phyloP scores from a whole-genome alignment of 2,888 invertebrate species.

The Elysia crispata region DNA sequence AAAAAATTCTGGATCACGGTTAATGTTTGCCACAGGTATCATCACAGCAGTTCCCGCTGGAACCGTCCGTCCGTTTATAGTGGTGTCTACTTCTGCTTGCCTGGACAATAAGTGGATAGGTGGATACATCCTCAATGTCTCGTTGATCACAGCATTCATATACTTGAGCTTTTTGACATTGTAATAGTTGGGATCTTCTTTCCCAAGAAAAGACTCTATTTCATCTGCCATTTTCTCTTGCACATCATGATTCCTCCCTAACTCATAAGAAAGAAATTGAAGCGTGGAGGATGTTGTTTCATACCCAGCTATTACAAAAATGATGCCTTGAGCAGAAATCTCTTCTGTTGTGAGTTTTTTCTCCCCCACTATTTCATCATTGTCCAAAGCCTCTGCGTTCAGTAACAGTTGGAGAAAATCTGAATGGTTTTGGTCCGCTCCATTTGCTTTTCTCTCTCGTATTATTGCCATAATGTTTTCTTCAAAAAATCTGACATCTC shows the following conservation, averaged over 20 bases:
- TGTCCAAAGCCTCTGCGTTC: too few relatives aligned
- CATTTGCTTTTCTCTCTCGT: too few relatives aligned
- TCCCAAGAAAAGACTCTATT: neutral
- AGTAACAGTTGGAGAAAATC: too few relatives aligned
- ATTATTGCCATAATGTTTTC: too few relatives aligned
- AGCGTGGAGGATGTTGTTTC: constrained; percentile 25
- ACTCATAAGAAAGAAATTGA: constrained; percentile 14
- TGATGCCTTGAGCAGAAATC: too few relatives aligned
- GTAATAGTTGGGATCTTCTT: neutral
- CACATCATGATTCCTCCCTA: neutral
- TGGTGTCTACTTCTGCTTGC: neutral
- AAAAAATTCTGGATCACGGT: constrained; percentile 3
- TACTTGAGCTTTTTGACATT: constrained; percentile 24
- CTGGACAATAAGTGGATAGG: too few relatives aligned
- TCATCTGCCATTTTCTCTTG: constrained; percentile 15
- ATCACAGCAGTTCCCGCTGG: neutral
- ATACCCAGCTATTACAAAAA: too few relatives aligned
- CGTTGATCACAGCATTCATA: constrained; percentile 20
- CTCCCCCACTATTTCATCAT: too few relatives aligned
- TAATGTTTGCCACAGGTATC: constrained; percentile 15
- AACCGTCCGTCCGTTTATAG: neutral
- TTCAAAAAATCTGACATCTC: too few relatives aligned
- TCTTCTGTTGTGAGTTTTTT: too few relatives aligned
- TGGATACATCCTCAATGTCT: constrained; percentile 32
- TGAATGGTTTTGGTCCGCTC: too few relatives aligned